These are phyloP conservation scores for Priocnemis perturbator DNA, from an alignment of 2,888 invertebrate species.

Conservation along the genomic window DNA sequence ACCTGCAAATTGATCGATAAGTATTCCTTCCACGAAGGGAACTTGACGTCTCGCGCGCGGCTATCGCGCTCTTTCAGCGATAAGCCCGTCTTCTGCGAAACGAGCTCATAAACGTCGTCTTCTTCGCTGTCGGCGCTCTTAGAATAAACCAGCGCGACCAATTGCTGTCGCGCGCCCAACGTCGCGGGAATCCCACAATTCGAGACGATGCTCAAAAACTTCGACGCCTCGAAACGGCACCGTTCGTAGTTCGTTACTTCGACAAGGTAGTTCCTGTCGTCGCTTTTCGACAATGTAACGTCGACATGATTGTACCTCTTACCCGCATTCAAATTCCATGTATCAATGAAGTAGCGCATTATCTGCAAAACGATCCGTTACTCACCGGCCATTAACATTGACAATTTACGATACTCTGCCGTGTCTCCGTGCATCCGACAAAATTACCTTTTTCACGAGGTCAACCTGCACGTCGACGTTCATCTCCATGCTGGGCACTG, in stretches of 20 bases:
- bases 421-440: too few species aligned
- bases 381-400: too few species aligned
- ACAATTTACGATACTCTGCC: too few species aligned
- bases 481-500: background rate
- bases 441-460: slow-evolving; percentile 33
- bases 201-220: slow-evolving; percentile 29
- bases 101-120: slow-evolving; percentile 3
- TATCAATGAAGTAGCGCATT: slow-evolving; percentile 26
- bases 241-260: slow-evolving; percentile 27
- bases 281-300: slow-evolving; percentile 19
- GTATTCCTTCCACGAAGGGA: slow-evolving; percentile 37
- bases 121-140: slow-evolving; percentile 7
- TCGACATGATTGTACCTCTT: slow-evolving; percentile 29
- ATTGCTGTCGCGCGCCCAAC: background rate
- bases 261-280: slow-evolving; percentile 10
- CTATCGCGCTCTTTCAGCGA: slow-evolving; percentile 1
- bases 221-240: slow-evolving; percentile 17
- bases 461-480: slow-evolving; percentile 9
- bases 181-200: background rate
- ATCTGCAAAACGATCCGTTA: slow-evolving; percentile 32
- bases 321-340: slow-evolving; percentile 7
- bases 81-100: background rate
- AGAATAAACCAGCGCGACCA: slow-evolving; percentile 22
- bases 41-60: slow-evolving; percentile 10
- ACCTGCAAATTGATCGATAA: slow-evolving; percentile 47